A percentile compares a stretch with the other conserved stretches of the same genome.
These are phyloP conservation scores for Tetragnatha montana DNA, from an alignment of 2,888 invertebrate species.

Conservation along the genomic window DNA sequence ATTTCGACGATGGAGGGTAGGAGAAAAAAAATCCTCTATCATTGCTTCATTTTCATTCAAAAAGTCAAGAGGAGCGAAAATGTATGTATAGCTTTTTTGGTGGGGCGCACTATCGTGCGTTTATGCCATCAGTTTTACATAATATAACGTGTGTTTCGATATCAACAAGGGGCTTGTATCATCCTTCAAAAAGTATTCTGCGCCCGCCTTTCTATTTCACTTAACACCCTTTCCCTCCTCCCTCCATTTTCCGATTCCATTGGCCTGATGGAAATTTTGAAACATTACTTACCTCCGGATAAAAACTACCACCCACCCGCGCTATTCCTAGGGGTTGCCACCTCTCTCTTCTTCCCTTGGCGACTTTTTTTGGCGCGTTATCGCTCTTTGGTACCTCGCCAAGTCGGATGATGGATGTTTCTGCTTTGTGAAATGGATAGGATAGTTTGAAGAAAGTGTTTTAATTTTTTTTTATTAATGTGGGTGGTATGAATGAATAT, in stretches of 20 bases:
- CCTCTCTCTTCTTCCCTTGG: neutral
- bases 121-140: slow-evolving; percentile 69
- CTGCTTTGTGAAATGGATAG: neutral
- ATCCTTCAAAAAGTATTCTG: slow-evolving; percentile 66
- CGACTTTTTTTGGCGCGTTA: neutral
- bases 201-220: slow-evolving; percentile 66
- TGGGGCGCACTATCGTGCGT: slow-evolving; percentile 53
- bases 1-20: neutral
- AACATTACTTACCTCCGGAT: slow-evolving; percentile 69
- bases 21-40: slow-evolving; percentile 33
- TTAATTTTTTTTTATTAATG: too few species aligned
- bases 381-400: neutral
- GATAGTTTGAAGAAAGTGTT: too few species aligned
- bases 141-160: slow-evolving; percentile 68
- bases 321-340: slow-evolving; percentile 40
- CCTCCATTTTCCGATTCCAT: slow-evolving; percentile 65
- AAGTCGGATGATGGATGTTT: neutral
- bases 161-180: slow-evolving; percentile 66
- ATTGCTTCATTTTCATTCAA: slow-evolving; percentile 58
- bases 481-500: too few species aligned
- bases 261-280: slow-evolving; percentile 68
- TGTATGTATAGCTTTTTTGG: slow-evolving; percentile 61
- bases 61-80: slow-evolving; percentile 51
- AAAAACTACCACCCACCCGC: slow-evolving; percentile 33
- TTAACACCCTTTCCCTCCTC: slow-evolving; percentile 54